Evolutionary conservation across 1,140 invertebrate species (phyloP).

Genomic region (Leptinotarsa defecta): DNA sequence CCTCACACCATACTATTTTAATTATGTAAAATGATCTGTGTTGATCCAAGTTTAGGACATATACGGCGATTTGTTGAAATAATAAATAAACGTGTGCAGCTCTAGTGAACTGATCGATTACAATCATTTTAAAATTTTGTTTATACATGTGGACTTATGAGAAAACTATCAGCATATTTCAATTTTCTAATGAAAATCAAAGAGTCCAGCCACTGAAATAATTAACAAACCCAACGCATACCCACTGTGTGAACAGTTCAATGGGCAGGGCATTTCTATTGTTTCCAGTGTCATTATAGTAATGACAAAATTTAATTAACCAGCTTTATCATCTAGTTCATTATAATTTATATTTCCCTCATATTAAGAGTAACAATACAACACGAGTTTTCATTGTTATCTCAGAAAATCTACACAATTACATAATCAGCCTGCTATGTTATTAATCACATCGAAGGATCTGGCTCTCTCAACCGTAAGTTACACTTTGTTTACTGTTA

Average conservation of each 20-base stretch:
- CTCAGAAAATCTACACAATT: not conserved
- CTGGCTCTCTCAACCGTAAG: not conserved
- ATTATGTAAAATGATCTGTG: constrained; percentile 11
- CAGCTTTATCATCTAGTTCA: not conserved
- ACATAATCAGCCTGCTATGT: not conserved
- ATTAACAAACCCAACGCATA: not conserved
- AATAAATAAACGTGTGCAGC: not conserved
- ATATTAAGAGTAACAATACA: not conserved
- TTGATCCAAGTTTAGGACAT: not conserved
- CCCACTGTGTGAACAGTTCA: not conserved
- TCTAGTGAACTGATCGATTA: no score
- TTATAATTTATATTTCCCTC: not conserved
- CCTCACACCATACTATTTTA: constrained; percentile 8
- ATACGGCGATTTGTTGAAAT: not conserved
- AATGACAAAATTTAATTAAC: constrained; percentile 7
- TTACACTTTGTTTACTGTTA: not conserved
- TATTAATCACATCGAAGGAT: not conserved
- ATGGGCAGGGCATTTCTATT: not conserved
- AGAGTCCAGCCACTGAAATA: no score
- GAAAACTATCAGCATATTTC: no score
- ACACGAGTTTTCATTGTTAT: not conserved
- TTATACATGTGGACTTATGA: no score
- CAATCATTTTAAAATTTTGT: no score
- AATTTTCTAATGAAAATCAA: no score
- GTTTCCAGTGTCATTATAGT: not conserved